These are phyloP conservation scores for Drosophila eohydei DNA, from an alignment of 2,888 invertebrate genomes.

Conservation along the genomic window DNA sequence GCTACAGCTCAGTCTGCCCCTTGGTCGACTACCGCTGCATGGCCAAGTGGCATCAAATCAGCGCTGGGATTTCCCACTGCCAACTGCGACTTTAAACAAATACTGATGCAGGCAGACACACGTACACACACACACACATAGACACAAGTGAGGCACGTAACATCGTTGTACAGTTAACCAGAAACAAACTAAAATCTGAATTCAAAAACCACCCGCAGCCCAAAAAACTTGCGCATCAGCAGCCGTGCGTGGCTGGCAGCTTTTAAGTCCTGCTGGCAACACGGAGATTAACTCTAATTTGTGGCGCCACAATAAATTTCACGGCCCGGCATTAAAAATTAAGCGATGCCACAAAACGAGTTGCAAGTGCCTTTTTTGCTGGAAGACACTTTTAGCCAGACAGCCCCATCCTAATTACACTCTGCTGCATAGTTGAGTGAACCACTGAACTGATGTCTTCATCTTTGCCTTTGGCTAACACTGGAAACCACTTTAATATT, in stretches of 20 bases:
- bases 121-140: neutral
- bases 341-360: conserved; percentile 63
- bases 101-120: neutral
- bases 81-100: conserved; percentile 39
- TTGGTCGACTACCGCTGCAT: conserved; percentile 22
- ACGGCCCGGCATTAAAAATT: conserved; percentile 80
- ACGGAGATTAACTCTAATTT: conserved; percentile 78
- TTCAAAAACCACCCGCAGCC: conserved; percentile 40
- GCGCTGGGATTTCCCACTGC: conserved; percentile 42
- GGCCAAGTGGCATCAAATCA: conserved; percentile 50
- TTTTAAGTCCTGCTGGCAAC: conserved; percentile 60
- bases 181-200: neutral
- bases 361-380: conserved; percentile 58
- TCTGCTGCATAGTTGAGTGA: conserved; percentile 12
- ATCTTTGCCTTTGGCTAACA: neutral
- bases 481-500: neutral
- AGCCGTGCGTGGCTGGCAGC: conserved; percentile 41
- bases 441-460: neutral
- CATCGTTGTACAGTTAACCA: conserved; percentile 44
- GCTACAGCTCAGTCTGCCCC: neutral
- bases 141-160: conserved; percentile 36
- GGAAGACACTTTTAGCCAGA: conserved; percentile 20
- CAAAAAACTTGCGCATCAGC: conserved; percentile 43
- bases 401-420: conserved; percentile 57
- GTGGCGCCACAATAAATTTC: conserved; percentile 81